phyloP scores from a whole-genome alignment of 64 coral and sea anemone genomes.

The Montipora sp. region DNA sequence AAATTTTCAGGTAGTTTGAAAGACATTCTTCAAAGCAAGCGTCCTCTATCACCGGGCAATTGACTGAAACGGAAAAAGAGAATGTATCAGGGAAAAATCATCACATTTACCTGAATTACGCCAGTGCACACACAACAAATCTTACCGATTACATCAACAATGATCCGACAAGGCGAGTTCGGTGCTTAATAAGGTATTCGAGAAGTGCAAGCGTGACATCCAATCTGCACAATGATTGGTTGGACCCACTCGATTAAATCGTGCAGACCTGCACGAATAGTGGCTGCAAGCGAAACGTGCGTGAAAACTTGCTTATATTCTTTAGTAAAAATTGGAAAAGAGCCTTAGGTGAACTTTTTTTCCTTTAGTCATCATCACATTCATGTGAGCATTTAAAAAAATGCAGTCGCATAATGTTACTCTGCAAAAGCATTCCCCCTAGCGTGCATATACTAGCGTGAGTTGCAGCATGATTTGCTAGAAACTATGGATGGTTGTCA shows the following conservation, averaged over 20 bases:
- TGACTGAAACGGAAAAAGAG: not conserved
- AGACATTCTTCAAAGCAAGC: constrained; percentile 43
- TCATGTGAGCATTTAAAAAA: not conserved
- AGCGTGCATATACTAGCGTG: not conserved
- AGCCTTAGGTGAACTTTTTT: not conserved
- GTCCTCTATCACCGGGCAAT: not conserved
- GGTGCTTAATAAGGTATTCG: not conserved
- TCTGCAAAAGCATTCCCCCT: not conserved
- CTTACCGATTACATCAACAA: no score
- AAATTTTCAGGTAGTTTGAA: constrained; percentile 48
- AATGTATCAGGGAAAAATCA: no score
- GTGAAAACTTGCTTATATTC: not conserved
- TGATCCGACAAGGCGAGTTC: no score
- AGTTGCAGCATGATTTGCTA: not conserved
- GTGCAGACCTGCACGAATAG: not conserved
- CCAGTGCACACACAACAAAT: no score
- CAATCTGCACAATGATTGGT: not conserved
- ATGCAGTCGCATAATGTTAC: not conserved
- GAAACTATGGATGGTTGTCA: not conserved
- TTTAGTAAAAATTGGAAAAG: not conserved
- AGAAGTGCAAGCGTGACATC: not conserved
- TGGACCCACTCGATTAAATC: not conserved
- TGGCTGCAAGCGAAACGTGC: not conserved
- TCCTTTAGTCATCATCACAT: not conserved
- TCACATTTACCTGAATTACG: no score